phyloP scores from a whole-genome alignment of 1,140 invertebrate genomes.

The Brachionus sp. region DNA sequence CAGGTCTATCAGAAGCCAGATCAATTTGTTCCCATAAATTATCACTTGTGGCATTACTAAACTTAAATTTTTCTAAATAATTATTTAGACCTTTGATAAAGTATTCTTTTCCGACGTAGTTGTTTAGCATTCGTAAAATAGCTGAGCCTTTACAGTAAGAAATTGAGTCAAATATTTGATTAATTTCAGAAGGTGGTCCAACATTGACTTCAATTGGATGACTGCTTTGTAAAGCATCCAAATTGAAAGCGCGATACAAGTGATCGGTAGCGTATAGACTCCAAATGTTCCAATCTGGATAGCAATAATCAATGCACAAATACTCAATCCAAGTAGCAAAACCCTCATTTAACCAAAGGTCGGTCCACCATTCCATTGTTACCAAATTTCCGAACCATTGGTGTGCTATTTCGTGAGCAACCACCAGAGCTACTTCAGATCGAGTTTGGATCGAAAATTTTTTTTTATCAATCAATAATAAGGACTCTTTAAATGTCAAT shows the following conservation, averaged over 20 bases:
- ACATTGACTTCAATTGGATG: conserved; percentile 61
- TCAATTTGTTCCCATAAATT: conserved; percentile 87
- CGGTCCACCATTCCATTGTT: conserved; percentile 68
- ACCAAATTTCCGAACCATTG: conserved; percentile 61
- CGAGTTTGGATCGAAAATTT: conserved; percentile 70
- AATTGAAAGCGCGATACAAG: conserved; percentile 54
- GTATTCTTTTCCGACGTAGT: conserved; percentile 82
- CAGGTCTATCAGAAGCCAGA: conserved; percentile 81
- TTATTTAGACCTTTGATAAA: conserved; percentile 88
- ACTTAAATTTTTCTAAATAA: conserved; percentile 82
- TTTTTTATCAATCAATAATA: conserved; percentile 48
- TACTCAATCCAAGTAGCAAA: conserved; percentile 56
- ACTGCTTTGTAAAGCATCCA: conserved; percentile 59
- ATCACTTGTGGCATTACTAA: conserved; percentile 84
- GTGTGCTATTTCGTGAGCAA: conserved; percentile 80
- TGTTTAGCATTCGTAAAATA: conserved; percentile 91
- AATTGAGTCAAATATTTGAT: conserved; percentile 61
- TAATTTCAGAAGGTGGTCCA: conserved; percentile 57
- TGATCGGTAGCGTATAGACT: conserved; percentile 58
- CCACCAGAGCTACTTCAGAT: conserved; percentile 81
- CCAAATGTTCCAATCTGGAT: conserved; percentile 63
- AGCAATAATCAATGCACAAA: conserved; percentile 53
- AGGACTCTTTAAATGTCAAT: conserved; percentile 56
- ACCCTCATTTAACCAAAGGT: conserved; percentile 60
- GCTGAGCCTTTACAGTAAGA: conserved; percentile 65